Evolutionary conservation across 1,140 invertebrate genomes (phyloP).

Genomic region (Dryas iulia): DNA sequence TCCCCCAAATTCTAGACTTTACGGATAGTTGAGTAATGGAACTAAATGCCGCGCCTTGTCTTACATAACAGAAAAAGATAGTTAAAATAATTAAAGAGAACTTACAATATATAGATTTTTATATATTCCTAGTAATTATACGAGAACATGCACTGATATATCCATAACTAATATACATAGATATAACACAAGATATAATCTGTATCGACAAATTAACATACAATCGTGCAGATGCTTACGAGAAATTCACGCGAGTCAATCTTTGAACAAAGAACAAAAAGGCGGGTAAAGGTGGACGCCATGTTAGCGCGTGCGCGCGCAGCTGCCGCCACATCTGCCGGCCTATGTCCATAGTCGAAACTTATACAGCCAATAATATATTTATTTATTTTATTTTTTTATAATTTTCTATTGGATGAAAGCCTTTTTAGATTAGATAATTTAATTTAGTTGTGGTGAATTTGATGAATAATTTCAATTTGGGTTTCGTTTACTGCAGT

Average conservation of each 20-base stretch:
- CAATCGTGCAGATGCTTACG: conserved; percentile 36
- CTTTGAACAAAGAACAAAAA: conserved; percentile 46
- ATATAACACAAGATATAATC: conserved; percentile 5
- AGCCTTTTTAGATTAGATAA: conserved; percentile 4
- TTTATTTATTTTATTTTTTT: conserved; percentile 9
- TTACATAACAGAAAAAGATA: too few relatives aligned
- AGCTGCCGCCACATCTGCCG: conserved; percentile 41
- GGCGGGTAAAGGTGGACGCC: conserved; percentile 37
- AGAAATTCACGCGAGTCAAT: conserved; percentile 41
- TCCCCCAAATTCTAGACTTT: too few relatives aligned
- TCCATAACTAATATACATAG: neutral
- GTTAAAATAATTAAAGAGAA: neutral
- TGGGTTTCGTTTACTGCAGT: too few relatives aligned
- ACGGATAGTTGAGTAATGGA: too few relatives aligned
- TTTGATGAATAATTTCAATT: too few relatives aligned
- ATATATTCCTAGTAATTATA: neutral
- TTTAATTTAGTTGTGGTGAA: neutral
- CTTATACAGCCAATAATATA: conserved; percentile 30
- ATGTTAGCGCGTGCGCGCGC: conserved; percentile 39
- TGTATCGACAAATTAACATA: conserved; percentile 9
- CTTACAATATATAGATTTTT: neutral
- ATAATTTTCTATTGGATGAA: too few relatives aligned
- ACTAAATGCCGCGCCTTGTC: too few relatives aligned
- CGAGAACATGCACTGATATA: neutral
- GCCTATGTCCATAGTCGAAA: conserved; percentile 16